These are phyloP conservation scores for Masnerella sp. DNA, from an alignment of 2,888 invertebrate species.

Conservation along the genomic window DNA sequence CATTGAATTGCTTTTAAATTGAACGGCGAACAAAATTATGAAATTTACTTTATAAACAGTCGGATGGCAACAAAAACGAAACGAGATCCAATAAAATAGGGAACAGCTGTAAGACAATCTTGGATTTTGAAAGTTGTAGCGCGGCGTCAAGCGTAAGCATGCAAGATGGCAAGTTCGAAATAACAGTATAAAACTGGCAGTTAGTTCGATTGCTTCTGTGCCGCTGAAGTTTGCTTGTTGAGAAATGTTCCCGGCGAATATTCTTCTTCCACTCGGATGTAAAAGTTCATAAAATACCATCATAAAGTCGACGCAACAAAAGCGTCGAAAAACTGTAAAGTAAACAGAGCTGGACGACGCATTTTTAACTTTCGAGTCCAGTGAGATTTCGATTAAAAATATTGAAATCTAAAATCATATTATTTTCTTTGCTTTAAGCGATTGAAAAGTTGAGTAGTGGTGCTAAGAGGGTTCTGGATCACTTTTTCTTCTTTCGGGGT, in stretches of 20 bases:
- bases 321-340: background rate
- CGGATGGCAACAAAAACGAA: constrained; percentile 11
- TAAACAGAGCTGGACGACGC: too few species aligned
- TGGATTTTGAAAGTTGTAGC: constrained; percentile 19
- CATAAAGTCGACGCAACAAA: constrained; percentile 17
- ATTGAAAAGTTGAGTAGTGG: too few species aligned
- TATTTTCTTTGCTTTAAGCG: too few species aligned
- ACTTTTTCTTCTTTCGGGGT: too few species aligned
- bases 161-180: constrained; percentile 34
- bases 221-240: constrained; percentile 42
- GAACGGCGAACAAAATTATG: constrained; percentile 18
- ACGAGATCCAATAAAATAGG: constrained; percentile 17
- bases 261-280: constrained; percentile 24
- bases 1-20: constrained; percentile 19
- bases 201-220: constrained; percentile 38
- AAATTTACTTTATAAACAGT: constrained; percentile 18
- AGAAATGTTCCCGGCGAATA: constrained; percentile 34
- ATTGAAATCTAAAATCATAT: too few species aligned
- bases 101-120: constrained; percentile 25
- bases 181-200: constrained; percentile 39
- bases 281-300: constrained; percentile 30
- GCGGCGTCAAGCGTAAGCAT: constrained; percentile 20
- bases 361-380: too few species aligned
- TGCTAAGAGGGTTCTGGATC: too few species aligned
- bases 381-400: too few species aligned